These are phyloP conservation scores for Ips nitidus DNA, from an alignment of 1,140 invertebrate genomes.

Conservation along the genomic window DNA sequence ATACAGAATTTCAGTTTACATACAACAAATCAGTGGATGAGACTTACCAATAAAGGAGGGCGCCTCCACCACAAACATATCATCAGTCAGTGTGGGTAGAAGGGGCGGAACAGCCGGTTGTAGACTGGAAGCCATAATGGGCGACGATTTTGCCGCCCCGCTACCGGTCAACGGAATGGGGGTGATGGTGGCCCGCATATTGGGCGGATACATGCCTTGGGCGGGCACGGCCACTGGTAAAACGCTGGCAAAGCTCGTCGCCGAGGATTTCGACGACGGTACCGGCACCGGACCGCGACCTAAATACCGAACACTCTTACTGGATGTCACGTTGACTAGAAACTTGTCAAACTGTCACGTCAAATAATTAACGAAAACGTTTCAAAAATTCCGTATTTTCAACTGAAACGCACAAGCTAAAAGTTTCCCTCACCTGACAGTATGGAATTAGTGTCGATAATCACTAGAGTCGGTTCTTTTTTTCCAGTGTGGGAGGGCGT, in stretches of 20 bases:
- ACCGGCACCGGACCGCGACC: constrained; percentile 64
- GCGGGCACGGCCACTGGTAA: constrained; percentile 58
- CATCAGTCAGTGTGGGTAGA: constrained; percentile 78
- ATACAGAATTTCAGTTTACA: neutral
- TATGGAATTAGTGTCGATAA: constrained; percentile 77
- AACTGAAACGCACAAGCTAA: neutral
- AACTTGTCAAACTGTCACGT: neutral
- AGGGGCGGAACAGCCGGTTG: constrained; percentile 65
- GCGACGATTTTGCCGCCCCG: constrained; percentile 23
- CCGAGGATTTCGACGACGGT: constrained; percentile 42
- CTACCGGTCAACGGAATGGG: constrained; percentile 56
- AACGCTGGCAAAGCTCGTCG: constrained; percentile 53
- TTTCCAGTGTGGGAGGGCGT: constrained; percentile 54
- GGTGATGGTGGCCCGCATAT: constrained; percentile 62
- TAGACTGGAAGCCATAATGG: constrained; percentile 35
- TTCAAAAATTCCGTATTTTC: neutral
- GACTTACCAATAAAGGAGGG: constrained; percentile 73
- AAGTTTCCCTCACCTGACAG: constrained; percentile 50
- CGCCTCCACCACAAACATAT: constrained; percentile 88
- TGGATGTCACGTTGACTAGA: neutral
- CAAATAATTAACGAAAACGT: neutral
- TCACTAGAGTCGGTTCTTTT: constrained; percentile 75
- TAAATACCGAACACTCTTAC: constrained; percentile 1
- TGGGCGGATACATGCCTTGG: constrained; percentile 60
- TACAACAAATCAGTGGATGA: neutral